A percentile compares a stretch with the other conserved stretches of the same genome.
phyloP scores from a whole-genome alignment of 2,888 invertebrate genomes.

The Drosophila affinis region DNA sequence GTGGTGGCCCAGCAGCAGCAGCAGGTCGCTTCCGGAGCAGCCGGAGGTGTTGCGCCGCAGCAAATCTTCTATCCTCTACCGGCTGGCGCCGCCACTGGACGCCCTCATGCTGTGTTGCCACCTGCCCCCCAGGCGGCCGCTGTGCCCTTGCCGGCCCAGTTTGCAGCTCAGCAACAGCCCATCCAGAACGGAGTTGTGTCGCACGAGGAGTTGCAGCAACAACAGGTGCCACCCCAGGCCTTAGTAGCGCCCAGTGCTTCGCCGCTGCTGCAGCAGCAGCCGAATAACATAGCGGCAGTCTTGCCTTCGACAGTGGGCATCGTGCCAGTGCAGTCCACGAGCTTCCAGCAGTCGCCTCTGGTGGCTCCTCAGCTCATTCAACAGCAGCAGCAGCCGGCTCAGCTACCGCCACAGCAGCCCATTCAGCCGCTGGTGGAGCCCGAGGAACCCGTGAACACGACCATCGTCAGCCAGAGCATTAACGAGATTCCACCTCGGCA shows the following conservation, averaged over 20 bases:
- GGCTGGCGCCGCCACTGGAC: constrained; percentile 72
- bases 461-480: constrained; percentile 9
- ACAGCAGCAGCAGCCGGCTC: constrained; percentile 43
- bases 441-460: constrained; percentile 6
- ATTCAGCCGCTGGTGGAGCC: constrained; percentile 55
- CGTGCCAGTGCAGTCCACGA: constrained; percentile 63
- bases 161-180: constrained; percentile 72
- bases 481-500: constrained; percentile 50
- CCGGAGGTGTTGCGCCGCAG: constrained; percentile 62
- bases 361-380: constrained; percentile 55
- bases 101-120: constrained; percentile 79
- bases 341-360: constrained; percentile 76
- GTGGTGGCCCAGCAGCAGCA: constrained; percentile 56
- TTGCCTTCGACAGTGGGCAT: constrained; percentile 60
- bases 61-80: constrained; percentile 82
- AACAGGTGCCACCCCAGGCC: constrained; percentile 81
- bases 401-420: constrained; percentile 45
- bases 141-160: constrained; percentile 77
- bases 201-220: constrained; percentile 82
- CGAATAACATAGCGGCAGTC: constrained; percentile 52
- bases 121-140: constrained; percentile 69
- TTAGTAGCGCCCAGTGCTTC: constrained; percentile 83
- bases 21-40: constrained; percentile 65
- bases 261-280: constrained; percentile 80
- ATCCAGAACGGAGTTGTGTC: constrained; percentile 82